A percentile compares a stretch with the other conserved stretches of the same genome.
phyloP scores from a whole-genome alignment of 2,888 invertebrate genomes.

The Sinohyriopsis cumingii region DNA sequence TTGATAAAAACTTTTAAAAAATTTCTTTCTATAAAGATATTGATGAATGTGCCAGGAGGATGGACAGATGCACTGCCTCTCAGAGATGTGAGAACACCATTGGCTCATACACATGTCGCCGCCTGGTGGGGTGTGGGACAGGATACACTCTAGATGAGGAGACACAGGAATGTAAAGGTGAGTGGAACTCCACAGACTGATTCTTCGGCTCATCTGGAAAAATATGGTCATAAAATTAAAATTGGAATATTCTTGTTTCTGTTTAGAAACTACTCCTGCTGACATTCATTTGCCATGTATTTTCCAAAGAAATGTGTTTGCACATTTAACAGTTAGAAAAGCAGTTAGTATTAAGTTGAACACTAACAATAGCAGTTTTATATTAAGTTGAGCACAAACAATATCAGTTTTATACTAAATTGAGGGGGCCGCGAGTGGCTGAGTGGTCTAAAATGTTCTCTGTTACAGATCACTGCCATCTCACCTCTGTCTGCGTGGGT shows the following conservation, averaged over 20 bases:
- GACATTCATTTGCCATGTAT: too few species aligned
- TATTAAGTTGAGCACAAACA: too few species aligned
- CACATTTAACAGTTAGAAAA: too few species aligned
- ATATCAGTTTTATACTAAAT: too few species aligned
- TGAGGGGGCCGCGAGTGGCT: too few species aligned
- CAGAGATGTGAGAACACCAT: constrained; percentile 88
- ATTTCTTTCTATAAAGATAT: constrained; percentile 78
- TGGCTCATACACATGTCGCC: constrained; percentile 76
- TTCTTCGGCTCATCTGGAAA: background rate
- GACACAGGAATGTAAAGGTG: constrained; percentile 90
- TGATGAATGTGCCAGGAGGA: constrained; percentile 86
- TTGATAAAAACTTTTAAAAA: too few species aligned
- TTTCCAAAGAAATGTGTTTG: too few species aligned
- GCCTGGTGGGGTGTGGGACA: constrained; percentile 89
- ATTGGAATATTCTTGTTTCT: background rate
- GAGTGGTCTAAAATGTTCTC: too few species aligned
- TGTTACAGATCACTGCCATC: too few species aligned
- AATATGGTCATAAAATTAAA: background rate
- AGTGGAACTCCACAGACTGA: constrained; percentile 5
- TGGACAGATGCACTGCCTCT: constrained; percentile 82
- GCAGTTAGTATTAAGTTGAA: too few species aligned
- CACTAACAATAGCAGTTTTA: too few species aligned
- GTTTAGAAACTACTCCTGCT: background rate
- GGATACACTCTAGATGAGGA: constrained; percentile 94
- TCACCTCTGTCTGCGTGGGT: too few species aligned